phyloP scores from a whole-genome alignment of 1,140 invertebrate species.

The Drosophila asahinai region DNA sequence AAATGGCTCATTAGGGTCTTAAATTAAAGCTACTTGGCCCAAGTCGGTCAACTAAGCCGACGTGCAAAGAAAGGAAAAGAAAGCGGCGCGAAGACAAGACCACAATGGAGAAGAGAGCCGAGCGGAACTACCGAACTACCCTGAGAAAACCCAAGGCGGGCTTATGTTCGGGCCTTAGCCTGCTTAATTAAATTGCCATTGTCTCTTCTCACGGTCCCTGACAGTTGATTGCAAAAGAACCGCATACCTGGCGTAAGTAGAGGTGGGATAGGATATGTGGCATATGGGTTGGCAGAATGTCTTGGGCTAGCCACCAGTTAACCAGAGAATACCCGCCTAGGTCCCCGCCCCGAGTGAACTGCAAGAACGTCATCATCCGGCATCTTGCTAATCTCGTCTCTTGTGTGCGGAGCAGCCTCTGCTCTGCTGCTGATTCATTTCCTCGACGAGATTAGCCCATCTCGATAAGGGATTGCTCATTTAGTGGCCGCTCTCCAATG shows the following conservation, averaged over 20 bases:
- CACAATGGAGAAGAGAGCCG: constrained; percentile 33
- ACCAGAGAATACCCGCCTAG: constrained; percentile 38
- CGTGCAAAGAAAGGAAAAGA: constrained; percentile 52
- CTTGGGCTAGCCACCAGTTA: constrained; percentile 59
- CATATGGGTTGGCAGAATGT: constrained; percentile 17
- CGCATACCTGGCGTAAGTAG: constrained; percentile 38
- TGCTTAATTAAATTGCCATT: constrained; percentile 72
- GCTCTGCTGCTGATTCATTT: constrained; percentile 66
- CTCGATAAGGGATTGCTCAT: constrained; percentile 73
- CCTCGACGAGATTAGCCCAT: constrained; percentile 65
- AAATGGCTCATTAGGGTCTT: constrained; percentile 81
- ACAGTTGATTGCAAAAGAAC: constrained; percentile 59
- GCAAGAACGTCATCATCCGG: constrained; percentile 52
- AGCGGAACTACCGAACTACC: constrained; percentile 38
- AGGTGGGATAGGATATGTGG: constrained; percentile 43
- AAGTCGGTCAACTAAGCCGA: constrained; percentile 70
- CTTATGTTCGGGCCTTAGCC: constrained; percentile 17
- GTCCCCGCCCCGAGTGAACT: constrained; percentile 26
- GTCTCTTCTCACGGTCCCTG: constrained; percentile 63
- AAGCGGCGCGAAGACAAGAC: constrained; percentile 49
- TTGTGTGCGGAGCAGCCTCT: constrained; percentile 18
- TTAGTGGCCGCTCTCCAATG: constrained; percentile 57
- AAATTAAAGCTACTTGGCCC: constrained; percentile 78
- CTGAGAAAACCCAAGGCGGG: constrained; percentile 26
- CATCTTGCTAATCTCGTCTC: constrained; percentile 53